Conservation (phyloP, 2,113 vertebrate genomes). For the Tachysurus vachellii region DNA sequence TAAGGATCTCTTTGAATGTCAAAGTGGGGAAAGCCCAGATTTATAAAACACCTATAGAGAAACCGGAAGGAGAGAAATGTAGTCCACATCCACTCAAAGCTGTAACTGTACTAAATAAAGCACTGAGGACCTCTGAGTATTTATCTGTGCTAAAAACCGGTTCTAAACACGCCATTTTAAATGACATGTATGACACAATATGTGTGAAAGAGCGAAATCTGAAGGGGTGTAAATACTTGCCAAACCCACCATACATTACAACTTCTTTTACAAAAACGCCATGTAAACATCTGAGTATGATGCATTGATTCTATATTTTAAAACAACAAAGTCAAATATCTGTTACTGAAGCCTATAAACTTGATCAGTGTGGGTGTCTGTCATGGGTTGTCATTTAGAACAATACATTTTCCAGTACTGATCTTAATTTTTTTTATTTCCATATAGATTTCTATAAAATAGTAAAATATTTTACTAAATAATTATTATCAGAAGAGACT, state of each 20-base stretch:
- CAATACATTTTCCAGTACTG: not conserved
- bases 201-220: not conserved
- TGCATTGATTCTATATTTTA: not conserved
- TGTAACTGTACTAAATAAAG: not conserved
- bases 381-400: not conserved
- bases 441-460: not conserved
- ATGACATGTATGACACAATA: not conserved
- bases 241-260: not conserved
- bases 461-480: not conserved
- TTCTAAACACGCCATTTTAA: not conserved
- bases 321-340: not conserved
- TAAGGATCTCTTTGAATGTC: not conserved
- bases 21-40: not conserved
- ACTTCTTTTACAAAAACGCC: not conserved
- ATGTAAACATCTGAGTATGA: not conserved
- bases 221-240: not conserved
- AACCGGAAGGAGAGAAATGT: not conserved
- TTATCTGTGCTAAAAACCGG: not conserved
- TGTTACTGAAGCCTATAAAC: not conserved
- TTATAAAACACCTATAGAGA: not conserved
- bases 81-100: not conserved
- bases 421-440: not conserved
- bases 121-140: not conserved
- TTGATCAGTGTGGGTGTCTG: not conserved
- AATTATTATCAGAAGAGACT: not conserved